Conservation (phyloP, 2,113 vertebrate genomes). For the Hiodon tergisus region DNA sequence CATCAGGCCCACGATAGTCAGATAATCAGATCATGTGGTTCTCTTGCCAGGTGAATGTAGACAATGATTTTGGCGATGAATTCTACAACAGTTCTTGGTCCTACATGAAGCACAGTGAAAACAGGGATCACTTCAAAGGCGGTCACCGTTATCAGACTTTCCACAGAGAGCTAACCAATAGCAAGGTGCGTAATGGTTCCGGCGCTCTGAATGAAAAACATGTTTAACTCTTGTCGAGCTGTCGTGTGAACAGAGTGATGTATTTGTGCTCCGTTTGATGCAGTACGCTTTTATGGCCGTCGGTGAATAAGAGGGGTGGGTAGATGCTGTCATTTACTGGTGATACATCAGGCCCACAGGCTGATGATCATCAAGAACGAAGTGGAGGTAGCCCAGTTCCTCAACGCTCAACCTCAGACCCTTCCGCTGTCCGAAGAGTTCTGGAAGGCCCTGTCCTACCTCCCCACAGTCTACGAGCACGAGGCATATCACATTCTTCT, state of each 20-base stretch:
- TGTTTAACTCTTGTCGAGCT: too few species aligned
- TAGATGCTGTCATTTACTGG: not conserved
- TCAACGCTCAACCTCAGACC: conserved; percentile 79
- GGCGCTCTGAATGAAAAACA: too few species aligned
- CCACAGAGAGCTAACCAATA: not conserved
- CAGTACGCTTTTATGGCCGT: too few species aligned
- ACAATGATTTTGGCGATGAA: conserved; percentile 82
- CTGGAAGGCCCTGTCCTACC: conserved; percentile 76
- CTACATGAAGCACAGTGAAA: conserved; percentile 63
- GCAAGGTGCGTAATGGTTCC: conserved; percentile 49
- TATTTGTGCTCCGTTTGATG: not conserved
- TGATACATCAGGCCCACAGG: conserved; percentile 61
- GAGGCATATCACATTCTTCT: conserved; percentile 68
- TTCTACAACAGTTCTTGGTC: conserved; percentile 86
- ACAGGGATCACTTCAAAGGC: conserved; percentile 17
- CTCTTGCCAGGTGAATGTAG: conserved; percentile 68
- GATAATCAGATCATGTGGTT: too few species aligned
- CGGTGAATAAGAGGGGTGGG: too few species aligned
- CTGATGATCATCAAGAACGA: conserved; percentile 78
- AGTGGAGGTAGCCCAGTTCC: conserved; percentile 90
- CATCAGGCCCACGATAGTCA: too few species aligned
- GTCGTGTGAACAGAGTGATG: too few species aligned
- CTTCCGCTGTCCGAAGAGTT: conserved; percentile 77
- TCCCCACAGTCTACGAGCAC: conserved; percentile 78
- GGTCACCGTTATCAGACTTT: rapidly evolving